phyloP scores from a whole-genome alignment of 1,140 invertebrate genomes.

The Holcopasites calliopsidis region DNA sequence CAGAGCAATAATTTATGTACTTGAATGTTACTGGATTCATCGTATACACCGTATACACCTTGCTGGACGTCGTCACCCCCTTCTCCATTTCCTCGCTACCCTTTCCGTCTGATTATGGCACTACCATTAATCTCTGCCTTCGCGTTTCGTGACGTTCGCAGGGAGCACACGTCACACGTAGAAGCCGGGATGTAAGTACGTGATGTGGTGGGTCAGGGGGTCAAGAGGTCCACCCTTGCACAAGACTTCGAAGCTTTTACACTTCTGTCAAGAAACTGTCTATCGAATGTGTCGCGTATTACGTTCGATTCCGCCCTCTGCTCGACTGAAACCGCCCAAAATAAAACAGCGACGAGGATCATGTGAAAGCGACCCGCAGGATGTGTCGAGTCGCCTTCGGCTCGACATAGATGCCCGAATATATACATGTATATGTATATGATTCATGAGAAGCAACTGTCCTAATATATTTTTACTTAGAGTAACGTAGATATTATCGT shows the following conservation, averaged over 20 bases:
- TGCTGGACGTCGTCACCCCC: no score
- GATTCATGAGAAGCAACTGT: no score
- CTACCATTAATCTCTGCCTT: neutral
- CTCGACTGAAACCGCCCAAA: conserved; percentile 7
- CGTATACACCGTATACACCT: no score
- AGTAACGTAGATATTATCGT: no score
- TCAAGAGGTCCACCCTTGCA: conserved; percentile 30
- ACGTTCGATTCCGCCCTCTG: neutral
- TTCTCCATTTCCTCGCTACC: conserved; percentile 1
- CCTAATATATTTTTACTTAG: no score
- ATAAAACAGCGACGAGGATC: conserved; percentile 29
- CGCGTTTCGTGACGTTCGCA: neutral
- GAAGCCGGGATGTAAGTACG: neutral
- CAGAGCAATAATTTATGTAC: no score
- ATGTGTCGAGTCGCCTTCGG: neutral
- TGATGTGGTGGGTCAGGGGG: conserved; percentile 54
- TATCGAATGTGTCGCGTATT: neutral
- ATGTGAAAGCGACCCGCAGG: neutral
- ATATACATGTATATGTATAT: no score
- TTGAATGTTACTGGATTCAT: no score
- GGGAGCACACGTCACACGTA: conserved; percentile 2
- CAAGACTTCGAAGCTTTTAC: conserved; percentile 1
- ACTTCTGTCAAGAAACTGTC: conserved; percentile 11
- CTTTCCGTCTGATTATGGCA: neutral
- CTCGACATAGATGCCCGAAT: neutral